Conservation (phyloP, 2,888 invertebrate species). For the Cinara cedri region DNA sequence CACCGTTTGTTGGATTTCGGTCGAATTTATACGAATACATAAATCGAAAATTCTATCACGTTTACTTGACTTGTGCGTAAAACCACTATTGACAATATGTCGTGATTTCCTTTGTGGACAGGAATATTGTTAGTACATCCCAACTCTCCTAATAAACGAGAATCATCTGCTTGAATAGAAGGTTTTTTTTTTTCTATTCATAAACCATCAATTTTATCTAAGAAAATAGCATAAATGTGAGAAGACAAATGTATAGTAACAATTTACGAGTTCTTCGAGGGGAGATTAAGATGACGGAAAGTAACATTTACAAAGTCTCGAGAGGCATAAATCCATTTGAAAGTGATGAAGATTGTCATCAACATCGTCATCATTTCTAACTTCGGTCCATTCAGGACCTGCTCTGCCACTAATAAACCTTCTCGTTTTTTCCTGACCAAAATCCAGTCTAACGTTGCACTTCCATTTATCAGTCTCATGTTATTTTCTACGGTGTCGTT, state of each 20-base stretch:
- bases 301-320: neutral
- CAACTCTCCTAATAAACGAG: neutral
- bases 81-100: neutral
- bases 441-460: no score
- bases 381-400: no score
- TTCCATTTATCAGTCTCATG: no score
- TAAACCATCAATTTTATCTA: neutral
- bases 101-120: constrained; percentile 10
- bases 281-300: neutral
- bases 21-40: no score
- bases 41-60: no score
- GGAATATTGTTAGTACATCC: neutral
- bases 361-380: no score
- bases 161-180: constrained; percentile 2
- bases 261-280: neutral
- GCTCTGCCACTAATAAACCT: no score
- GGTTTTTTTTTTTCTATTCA: neutral
- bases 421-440: no score
- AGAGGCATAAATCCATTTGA: neutral
- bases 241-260: neutral
- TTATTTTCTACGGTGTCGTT: no score
- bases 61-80: no score
- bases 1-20: no score
- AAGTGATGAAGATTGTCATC: neutral
- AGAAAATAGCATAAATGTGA: neutral